Evolutionary conservation across 2,888 invertebrate species (phyloP).

Genomic region (Meliscaeva auricollis): DNA sequence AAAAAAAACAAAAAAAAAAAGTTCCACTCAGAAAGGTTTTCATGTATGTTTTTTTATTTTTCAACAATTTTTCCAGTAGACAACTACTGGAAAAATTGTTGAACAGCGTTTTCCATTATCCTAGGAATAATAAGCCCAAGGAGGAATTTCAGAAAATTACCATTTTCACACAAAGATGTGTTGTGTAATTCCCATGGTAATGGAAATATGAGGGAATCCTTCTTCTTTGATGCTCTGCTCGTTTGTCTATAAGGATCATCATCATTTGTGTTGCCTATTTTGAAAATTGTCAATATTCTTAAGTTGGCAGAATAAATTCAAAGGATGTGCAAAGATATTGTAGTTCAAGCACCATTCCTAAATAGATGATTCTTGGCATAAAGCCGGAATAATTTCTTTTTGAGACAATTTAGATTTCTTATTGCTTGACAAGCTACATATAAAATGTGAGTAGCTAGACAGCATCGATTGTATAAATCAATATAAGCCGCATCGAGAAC

Average conservation of each 20-base stretch:
- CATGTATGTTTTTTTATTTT: background rate
- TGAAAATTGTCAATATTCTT: no score
- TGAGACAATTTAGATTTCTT: conserved; percentile 29
- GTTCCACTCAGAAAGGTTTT: conserved; percentile 1
- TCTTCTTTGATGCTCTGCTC: no score
- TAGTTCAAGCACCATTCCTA: conserved; percentile 13
- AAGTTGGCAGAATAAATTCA: conserved; percentile 4
- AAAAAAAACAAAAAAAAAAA: background rate
- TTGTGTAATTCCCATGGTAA: background rate
- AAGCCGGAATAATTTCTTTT: conserved; percentile 44
- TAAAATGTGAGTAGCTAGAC: conserved; percentile 24
- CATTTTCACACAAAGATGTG: conserved; percentile 54
- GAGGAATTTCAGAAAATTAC: conserved; percentile 61
- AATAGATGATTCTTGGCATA: conserved; percentile 39
- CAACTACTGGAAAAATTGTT: conserved; percentile 10
- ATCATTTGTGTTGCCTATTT: no score
- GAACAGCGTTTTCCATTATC: conserved; percentile 54
- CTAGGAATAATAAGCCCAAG: conserved; percentile 52
- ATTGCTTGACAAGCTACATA: conserved; percentile 22
- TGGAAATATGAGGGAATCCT: background rate
- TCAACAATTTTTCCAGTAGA: no score
- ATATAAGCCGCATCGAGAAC: conserved; percentile 57
- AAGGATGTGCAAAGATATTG: conserved; percentile 10
- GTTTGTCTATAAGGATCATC: conserved; percentile 17
- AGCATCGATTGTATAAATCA: conserved; percentile 61